These are phyloP conservation scores for Coregonus sp. DNA, from an alignment of 2,797 vertebrate species.

Conservation along the genomic window DNA sequence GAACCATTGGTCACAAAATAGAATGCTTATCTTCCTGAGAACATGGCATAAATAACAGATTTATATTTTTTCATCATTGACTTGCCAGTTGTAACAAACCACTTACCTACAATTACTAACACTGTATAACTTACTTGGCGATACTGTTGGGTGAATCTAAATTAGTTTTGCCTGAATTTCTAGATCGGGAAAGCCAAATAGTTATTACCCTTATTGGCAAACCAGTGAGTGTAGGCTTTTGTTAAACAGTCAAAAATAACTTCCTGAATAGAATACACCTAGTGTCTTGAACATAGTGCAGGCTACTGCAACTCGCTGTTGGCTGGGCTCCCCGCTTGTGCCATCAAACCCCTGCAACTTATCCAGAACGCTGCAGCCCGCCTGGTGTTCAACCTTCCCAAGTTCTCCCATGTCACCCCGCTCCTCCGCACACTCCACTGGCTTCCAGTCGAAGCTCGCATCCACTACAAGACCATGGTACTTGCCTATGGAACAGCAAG, in stretches of 20 bases:
- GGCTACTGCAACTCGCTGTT: too few species aligned
- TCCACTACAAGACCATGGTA: too few species aligned
- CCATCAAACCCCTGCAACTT: too few species aligned
- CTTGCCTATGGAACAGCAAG: too few species aligned
- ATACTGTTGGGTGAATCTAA: background rate
- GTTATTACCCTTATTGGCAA: background rate
- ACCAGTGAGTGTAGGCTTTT: background rate
- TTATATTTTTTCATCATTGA: slow-evolving; percentile 66
- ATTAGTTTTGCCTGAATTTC: background rate
- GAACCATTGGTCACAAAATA: slow-evolving; percentile 72
- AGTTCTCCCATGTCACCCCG: too few species aligned
- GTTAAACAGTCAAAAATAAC: background rate
- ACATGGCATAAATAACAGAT: slow-evolving; percentile 73
- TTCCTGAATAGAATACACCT: too few species aligned
- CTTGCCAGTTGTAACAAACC: slow-evolving; percentile 44
- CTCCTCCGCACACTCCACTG: too few species aligned
- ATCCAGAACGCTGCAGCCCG: too few species aligned
- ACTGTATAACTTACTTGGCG: background rate
- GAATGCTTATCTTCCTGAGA: slow-evolving; percentile 74
- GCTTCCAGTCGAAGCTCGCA: too few species aligned
- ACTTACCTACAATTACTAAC: background rate
- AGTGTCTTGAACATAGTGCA: too few species aligned
- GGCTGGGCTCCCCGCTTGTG: too few species aligned
- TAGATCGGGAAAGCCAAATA: background rate
- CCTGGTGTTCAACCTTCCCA: too few species aligned